These are phyloP conservation scores for Agonopterix alstromeriana DNA, from an alignment of 2,888 invertebrate genomes.

Conservation along the genomic window DNA sequence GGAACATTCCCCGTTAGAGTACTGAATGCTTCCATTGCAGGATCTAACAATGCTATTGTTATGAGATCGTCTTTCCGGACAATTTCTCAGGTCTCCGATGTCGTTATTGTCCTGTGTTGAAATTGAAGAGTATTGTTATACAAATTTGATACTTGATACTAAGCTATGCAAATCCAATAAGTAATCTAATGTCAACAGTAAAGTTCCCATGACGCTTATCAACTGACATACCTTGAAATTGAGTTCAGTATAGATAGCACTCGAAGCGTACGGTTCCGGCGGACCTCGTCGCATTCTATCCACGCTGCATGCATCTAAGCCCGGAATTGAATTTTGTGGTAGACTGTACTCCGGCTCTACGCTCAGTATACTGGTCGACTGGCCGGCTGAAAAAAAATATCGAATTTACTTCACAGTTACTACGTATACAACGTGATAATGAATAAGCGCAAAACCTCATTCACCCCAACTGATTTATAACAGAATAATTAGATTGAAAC, in stretches of 20 bases:
- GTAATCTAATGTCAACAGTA: constrained; percentile 30
- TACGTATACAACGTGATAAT: too few species aligned
- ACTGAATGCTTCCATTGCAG: constrained; percentile 69
- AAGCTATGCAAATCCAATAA: constrained; percentile 43
- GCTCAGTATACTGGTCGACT: constrained; percentile 62
- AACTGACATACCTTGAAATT: constrained; percentile 62
- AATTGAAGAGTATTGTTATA: constrained; percentile 38
- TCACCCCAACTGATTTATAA: too few species aligned
- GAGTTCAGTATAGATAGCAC: constrained; percentile 73
- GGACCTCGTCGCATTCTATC: constrained; percentile 63
- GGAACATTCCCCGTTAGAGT: constrained; percentile 69
- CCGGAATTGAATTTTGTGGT: constrained; percentile 68
- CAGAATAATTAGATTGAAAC: too few species aligned
- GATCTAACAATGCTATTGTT: constrained; percentile 72
- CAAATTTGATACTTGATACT: constrained; percentile 19
- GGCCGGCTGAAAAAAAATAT: constrained; percentile 45
- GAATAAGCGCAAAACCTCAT: too few species aligned
- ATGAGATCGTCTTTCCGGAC: constrained; percentile 66
- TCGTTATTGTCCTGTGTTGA: constrained; percentile 63
- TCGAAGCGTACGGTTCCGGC: constrained; percentile 69
- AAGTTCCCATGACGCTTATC: constrained; percentile 52
- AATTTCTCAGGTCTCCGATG: constrained; percentile 62
- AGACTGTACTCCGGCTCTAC: constrained; percentile 69
- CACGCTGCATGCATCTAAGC: constrained; percentile 60
- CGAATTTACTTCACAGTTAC: not conserved